A percentile compares a stretch with the other conserved stretches of the same genome.
phyloP scores from a whole-genome alignment of 2,797 vertebrate species.

The Chaenodraco wilsoni region DNA sequence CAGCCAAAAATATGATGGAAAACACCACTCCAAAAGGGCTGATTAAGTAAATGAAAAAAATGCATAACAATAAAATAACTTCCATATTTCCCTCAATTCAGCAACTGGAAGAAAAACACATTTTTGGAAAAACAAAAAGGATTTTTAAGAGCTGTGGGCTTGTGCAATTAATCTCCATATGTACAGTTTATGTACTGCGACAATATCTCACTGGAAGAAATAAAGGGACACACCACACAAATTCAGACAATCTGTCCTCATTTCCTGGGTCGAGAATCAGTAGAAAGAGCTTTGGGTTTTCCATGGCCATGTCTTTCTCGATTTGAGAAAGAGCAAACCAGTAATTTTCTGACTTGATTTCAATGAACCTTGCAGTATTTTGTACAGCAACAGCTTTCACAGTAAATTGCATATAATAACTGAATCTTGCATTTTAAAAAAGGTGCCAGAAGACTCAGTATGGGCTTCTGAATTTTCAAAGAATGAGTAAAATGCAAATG shows the following conservation, averaged over 20 bases:
- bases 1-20: conserved; percentile 70
- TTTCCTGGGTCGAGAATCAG: conserved; percentile 57
- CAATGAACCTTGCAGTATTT: conserved; percentile 29
- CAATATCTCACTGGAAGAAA: conserved; percentile 61
- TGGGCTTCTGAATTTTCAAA: not conserved
- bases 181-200: conserved; percentile 55
- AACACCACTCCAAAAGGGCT: conserved; percentile 53
- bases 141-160: conserved; percentile 55
- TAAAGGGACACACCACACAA: conserved; percentile 67
- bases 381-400: conserved; percentile 17
- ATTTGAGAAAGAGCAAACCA: conserved; percentile 48
- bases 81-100: conserved; percentile 63
- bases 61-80: conserved; percentile 71
- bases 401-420: conserved; percentile 22
- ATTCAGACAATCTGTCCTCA: conserved; percentile 68
- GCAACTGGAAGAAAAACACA: conserved; percentile 35
- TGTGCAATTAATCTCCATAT: conserved; percentile 71
- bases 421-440: conserved; percentile 22
- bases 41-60: conserved; percentile 63
- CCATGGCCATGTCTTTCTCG: conserved; percentile 18
- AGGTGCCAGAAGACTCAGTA: conserved; percentile 1
- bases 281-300: conserved; percentile 40
- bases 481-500: conserved; percentile 17
- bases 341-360: conserved; percentile 29
- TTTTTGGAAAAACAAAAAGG: conserved; percentile 60